Percentiles rank a stretch among this genome's conserved stretches.
phyloP scores from a whole-genome alignment of 2,113 vertebrate species.

The Pholis gunnellus region DNA sequence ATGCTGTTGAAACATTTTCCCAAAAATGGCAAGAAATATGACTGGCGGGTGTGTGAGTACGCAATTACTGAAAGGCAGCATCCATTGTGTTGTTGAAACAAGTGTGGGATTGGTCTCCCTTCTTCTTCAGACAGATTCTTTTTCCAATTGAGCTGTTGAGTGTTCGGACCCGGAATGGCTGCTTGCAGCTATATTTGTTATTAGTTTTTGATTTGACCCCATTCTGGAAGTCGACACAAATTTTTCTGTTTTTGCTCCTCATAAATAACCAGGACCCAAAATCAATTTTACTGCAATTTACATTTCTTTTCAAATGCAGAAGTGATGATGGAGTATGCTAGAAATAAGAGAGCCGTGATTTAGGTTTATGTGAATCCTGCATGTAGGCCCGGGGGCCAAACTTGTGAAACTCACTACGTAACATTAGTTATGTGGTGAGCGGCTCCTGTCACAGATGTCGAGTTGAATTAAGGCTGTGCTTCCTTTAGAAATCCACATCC shows the following conservation, averaged over 20 bases:
- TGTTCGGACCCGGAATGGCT: background rate
- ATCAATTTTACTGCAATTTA: background rate
- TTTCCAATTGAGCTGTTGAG: background rate
- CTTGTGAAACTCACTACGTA: no score
- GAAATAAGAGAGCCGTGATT: background rate
- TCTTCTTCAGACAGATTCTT: background rate
- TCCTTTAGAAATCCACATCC: constrained; percentile 5
- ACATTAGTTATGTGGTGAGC: constrained; percentile 13
- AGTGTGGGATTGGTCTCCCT: background rate
- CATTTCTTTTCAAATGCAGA: background rate
- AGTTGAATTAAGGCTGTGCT: constrained; percentile 16
- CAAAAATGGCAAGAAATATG: background rate
- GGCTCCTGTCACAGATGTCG: background rate
- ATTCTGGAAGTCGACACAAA: background rate
- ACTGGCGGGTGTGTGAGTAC: background rate
- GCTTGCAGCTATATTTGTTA: background rate
- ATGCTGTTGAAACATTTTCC: background rate
- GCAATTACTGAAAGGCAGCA: background rate
- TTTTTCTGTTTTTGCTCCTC: background rate
- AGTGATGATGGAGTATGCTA: background rate
- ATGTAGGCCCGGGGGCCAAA: background rate
- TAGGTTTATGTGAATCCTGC: background rate
- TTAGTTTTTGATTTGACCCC: background rate
- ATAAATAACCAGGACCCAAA: background rate
- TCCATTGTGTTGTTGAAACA: background rate